These are phyloP conservation scores for Takifugu bimaculatus DNA, from an alignment of 2,113 vertebrate species.

Conservation along the genomic window DNA sequence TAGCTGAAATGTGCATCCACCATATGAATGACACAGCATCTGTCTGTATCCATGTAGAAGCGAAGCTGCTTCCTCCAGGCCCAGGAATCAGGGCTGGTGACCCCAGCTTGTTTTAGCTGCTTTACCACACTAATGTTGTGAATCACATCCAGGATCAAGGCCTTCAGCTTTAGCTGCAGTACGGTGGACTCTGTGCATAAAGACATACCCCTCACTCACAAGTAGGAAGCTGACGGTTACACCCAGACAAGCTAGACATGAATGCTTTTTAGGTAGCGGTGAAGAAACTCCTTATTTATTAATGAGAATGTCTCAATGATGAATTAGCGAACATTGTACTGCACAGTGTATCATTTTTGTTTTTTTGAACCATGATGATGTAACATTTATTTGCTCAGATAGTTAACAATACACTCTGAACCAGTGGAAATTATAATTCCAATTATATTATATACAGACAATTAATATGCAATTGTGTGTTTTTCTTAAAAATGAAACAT, in stretches of 20 bases:
- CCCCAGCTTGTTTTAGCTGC: conserved; percentile 79
- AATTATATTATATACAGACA: too few relatives aligned
- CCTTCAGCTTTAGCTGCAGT: conserved; percentile 91
- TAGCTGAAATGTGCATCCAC: conserved; percentile 93
- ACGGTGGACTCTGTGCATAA: conserved; percentile 77
- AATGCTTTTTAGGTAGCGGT: not conserved
- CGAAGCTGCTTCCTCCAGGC: conserved; percentile 93
- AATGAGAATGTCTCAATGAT: not conserved
- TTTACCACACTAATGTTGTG: conserved; percentile 93
- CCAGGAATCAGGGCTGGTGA: conserved; percentile 82
- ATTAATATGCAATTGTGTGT: too few relatives aligned
- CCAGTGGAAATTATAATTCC: too few relatives aligned
- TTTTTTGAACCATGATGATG: too few relatives aligned
- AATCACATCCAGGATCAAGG: conserved; percentile 92
- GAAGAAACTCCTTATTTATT: not conserved
- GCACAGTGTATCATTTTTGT: too few relatives aligned
- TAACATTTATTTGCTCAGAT: too few relatives aligned
- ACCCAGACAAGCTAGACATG: not conserved
- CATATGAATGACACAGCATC: conserved; percentile 86
- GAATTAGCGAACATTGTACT: not conserved
- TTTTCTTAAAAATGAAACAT: too few relatives aligned
- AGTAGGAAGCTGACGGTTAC: not conserved
- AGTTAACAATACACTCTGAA: too few relatives aligned
- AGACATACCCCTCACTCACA: not conserved
- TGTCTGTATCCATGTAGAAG: conserved; percentile 85